phyloP scores from a whole-genome alignment of 2,888 invertebrate genomes.

The Hydrotaea diabolus region DNA sequence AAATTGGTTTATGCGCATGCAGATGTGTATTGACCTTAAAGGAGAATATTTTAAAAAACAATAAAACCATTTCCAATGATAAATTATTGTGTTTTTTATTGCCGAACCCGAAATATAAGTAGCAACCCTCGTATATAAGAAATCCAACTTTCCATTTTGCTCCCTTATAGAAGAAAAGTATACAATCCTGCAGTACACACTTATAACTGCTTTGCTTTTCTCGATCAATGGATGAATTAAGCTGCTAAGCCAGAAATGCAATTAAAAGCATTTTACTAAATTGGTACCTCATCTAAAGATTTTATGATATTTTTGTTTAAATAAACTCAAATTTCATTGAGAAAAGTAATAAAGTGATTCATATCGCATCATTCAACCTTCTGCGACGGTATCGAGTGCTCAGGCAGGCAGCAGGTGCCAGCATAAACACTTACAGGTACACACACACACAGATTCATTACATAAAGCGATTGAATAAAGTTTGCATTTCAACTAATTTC shows the following conservation, averaged over 20 bases:
- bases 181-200: too few species aligned
- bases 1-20: too few species aligned
- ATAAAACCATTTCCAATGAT: too few species aligned
- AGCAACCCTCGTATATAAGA: too few species aligned
- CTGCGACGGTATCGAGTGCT: neutral
- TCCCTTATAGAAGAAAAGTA: too few species aligned
- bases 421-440: constrained; percentile 5
- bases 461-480: constrained; percentile 44
- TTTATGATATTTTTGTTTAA: neutral
- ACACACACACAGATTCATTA: neutral
- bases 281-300: neutral
- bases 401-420: neutral
- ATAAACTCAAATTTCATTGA: neutral
- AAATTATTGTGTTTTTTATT: too few species aligned
- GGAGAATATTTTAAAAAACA: too few species aligned
- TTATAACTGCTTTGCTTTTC: too few species aligned
- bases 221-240: too few species aligned
- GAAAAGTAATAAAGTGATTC: neutral
- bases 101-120: too few species aligned
- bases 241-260: constrained; percentile 9
- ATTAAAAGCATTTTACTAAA: constrained; percentile 22
- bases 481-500: constrained; percentile 76
- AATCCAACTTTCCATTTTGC: too few species aligned
- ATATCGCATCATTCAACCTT: neutral
- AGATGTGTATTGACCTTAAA: too few species aligned